A percentile compares a stretch with the other conserved stretches of the same genome.
Evolutionary conservation across 2,113 vertebrate genomes (phyloP).

Genomic region (Opisthocomus hoazin): DNA sequence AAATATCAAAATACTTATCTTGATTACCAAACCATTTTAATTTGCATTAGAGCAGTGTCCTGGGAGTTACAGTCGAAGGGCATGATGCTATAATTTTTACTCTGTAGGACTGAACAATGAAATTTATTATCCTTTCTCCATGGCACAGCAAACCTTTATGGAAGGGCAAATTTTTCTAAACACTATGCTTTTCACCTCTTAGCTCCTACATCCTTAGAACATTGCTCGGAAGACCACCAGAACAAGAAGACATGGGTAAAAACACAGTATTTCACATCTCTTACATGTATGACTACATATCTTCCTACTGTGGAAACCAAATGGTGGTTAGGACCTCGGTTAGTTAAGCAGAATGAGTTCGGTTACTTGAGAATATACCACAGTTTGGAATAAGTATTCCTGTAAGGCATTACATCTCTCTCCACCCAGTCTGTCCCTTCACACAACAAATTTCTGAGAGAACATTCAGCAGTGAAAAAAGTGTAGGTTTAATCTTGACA

Average conservation of each 20-base stretch:
- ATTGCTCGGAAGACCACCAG: background rate
- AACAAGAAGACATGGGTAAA: background rate
- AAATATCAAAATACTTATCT: background rate
- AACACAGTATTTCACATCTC: background rate
- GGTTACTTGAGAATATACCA: background rate
- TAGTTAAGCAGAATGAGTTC: background rate
- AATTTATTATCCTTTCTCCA: background rate
- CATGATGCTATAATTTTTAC: background rate
- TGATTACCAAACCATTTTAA: background rate
- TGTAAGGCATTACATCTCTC: background rate
- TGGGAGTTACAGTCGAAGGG: background rate
- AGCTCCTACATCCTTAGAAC: background rate
- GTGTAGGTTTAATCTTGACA: constrained; percentile 54
- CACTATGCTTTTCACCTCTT: background rate
- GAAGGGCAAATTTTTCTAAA: background rate
- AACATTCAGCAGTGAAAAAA: constrained; percentile 1
- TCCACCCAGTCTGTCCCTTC: background rate
- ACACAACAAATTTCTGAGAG: background rate
- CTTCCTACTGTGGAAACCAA: background rate
- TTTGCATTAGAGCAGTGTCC: background rate
- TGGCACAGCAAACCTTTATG: background rate
- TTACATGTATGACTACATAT: background rate
- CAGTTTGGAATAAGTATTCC: background rate
- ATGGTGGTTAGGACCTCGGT: background rate
- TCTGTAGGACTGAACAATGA: background rate